Percentiles rank a stretch among this genome's conserved stretches.
Evolutionary conservation across 2,888 invertebrate species (phyloP).

Genomic region (Coenonympha arcania): DNA sequence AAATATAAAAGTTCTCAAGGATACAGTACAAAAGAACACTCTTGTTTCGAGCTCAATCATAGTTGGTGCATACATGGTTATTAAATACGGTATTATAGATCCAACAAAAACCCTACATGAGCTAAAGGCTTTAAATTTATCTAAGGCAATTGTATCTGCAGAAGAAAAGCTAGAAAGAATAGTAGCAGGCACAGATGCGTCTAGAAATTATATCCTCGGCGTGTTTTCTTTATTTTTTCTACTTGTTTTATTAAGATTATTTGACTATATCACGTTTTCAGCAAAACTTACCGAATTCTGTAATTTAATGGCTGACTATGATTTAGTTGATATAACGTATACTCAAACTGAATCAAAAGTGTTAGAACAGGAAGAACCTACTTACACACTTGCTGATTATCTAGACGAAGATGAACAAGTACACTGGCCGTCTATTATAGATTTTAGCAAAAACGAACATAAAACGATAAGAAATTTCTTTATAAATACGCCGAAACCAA

Average conservation of each 20-base stretch:
- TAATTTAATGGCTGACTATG: conserved; percentile 49
- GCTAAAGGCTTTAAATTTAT: conserved; percentile 28
- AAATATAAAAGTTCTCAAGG: conserved; percentile 31
- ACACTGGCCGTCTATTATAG: conserved; percentile 42
- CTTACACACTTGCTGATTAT: conserved; percentile 27
- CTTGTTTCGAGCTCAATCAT: conserved; percentile 10
- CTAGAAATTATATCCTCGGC: conserved; percentile 51
- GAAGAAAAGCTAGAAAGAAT: conserved; percentile 39
- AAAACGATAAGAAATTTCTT: conserved; percentile 33
- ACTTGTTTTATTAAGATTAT: conserved; percentile 44
- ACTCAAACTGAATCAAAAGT: conserved; percentile 28
- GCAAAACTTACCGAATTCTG: conserved; percentile 56
- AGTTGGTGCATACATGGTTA: conserved; percentile 25
- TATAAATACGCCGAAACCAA: conserved; percentile 29
- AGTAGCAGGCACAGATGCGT: conserved; percentile 45
- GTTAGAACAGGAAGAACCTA: conserved; percentile 8
- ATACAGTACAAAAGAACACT: conserved; percentile 22
- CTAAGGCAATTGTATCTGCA: conserved; percentile 29
- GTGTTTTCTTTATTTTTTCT: conserved; percentile 51
- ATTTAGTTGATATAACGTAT: conserved; percentile 43
- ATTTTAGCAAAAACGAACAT: conserved; percentile 39
- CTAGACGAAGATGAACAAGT: conserved; percentile 26
- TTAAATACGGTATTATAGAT: conserved; percentile 39
- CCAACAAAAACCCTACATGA: conserved; percentile 41
- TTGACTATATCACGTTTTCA: conserved; percentile 51